Conservation (phyloP, 2,888 invertebrate species). For the Dinocampus coccinellae region DNA sequence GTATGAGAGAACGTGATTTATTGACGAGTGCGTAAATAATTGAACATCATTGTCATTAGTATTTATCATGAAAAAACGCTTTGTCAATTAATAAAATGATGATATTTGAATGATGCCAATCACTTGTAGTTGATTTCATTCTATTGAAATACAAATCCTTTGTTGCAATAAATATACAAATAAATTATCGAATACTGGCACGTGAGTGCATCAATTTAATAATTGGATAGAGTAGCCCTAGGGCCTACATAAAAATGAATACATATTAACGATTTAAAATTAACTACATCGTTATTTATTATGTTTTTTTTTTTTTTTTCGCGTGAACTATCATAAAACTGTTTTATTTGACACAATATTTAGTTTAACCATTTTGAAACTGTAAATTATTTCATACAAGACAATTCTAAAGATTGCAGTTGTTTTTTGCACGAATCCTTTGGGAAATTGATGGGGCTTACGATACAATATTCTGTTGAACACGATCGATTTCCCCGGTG, state of each 20-base stretch:
- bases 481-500: conserved; percentile 60
- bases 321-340: too few relatives aligned
- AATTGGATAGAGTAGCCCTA: too few relatives aligned
- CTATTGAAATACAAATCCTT: neutral
- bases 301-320: neutral
- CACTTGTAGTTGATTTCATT: neutral
- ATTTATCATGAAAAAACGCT: conserved; percentile 69
- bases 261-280: neutral
- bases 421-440: conserved; percentile 5
- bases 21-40: conserved; percentile 47
- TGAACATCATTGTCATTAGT: conserved; percentile 56
- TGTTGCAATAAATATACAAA: neutral
- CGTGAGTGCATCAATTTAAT: neutral
- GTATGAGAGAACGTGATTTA: conserved; percentile 34
- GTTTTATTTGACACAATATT: neutral
- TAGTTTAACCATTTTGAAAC: neutral
- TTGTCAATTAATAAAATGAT: conserved; percentile 69
- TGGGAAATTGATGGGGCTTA: conserved; percentile 9
- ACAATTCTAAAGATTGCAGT: neutral
- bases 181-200: too few relatives aligned
- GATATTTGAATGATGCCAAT: conserved; percentile 55
- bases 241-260: neutral
- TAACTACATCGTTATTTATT: neutral
- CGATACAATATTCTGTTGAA: neutral
- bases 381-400: neutral